Conservation (phyloP, 2,113 vertebrate genomes). For the Pedetes capensis region DNA sequence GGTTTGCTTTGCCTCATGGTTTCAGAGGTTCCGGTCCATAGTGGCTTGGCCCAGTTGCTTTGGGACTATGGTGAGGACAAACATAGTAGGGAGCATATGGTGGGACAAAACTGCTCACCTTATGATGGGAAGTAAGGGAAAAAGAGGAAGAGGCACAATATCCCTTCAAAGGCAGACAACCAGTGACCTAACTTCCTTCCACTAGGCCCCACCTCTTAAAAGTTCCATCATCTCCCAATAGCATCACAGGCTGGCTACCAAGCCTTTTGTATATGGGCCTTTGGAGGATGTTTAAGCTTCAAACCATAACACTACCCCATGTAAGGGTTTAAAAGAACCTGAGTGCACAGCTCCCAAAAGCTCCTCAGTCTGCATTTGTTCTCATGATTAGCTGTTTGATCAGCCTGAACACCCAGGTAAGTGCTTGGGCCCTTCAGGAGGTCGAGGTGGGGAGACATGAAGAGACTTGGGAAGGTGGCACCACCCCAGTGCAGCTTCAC, state of each 20-base stretch:
- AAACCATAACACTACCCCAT: not conserved
- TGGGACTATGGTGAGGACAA: not conserved
- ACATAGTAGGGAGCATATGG: not conserved
- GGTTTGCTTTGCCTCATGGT: too few species aligned
- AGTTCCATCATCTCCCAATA: not conserved
- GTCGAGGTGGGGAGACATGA: not conserved
- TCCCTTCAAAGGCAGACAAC: not conserved
- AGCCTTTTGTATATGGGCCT: not conserved
- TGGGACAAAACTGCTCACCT: too few species aligned
- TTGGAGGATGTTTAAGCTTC: not conserved
- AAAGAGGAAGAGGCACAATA: not conserved
- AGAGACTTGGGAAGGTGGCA: rapidly evolving
- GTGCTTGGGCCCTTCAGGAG: not conserved
- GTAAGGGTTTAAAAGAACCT: not conserved
- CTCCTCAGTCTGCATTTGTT: not conserved
- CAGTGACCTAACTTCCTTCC: not conserved
- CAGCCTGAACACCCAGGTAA: not conserved
- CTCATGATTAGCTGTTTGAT: not conserved
- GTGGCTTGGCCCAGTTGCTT: not conserved
- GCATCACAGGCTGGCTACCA: not conserved
- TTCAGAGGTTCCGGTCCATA: too few species aligned
- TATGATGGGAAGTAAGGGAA: not conserved
- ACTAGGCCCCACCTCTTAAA: not conserved
- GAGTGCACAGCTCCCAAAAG: not conserved
- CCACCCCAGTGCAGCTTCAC: not conserved